Conservation (phyloP, 2,797 vertebrate species). For the Garrulus glandarius region DNA sequence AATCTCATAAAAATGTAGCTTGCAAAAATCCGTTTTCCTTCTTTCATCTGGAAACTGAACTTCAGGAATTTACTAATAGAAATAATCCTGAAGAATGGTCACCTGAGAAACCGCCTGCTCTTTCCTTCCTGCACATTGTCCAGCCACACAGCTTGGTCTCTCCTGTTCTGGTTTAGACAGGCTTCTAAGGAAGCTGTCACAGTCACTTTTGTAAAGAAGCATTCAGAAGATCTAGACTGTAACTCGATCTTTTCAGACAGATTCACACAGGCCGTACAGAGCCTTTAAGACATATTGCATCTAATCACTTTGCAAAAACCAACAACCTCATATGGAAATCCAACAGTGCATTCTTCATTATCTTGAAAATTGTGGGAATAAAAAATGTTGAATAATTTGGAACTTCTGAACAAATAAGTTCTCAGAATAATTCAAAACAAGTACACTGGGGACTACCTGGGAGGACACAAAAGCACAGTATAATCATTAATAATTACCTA, state of each 20-base stretch:
- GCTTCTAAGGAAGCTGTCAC: neutral
- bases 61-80: neutral
- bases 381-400: neutral
- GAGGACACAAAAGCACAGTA: neutral
- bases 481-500: neutral
- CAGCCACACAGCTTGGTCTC: neutral
- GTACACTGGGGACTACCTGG: accelerated
- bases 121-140: neutral
- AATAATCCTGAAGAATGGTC: neutral
- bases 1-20: neutral
- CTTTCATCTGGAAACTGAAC: neutral
- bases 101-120: neutral
- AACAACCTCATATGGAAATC: neutral
- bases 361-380: neutral
- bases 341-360: neutral
- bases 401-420: neutral
- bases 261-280: neutral
- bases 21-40: neutral
- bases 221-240: neutral
- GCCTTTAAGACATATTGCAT: neutral
- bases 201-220: neutral
- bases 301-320: neutral
- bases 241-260: neutral
- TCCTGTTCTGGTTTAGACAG: neutral
- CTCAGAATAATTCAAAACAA: neutral